phyloP scores from a whole-genome alignment of 2,797 vertebrate species.

The Hylomyscus alleni region DNA sequence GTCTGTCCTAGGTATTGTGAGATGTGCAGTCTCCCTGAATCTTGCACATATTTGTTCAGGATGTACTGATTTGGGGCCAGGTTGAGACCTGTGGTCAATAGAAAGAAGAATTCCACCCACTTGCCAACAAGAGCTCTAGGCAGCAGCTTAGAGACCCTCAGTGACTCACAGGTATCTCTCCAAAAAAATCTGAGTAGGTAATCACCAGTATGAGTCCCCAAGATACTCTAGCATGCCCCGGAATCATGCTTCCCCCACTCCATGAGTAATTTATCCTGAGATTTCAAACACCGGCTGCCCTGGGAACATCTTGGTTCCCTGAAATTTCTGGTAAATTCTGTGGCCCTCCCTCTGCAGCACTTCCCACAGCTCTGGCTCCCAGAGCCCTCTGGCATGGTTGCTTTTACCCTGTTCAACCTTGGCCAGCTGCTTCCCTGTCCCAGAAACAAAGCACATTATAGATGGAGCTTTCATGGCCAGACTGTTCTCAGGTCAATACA shows the following conservation, averaged over 20 bases:
- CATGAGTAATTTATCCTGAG: not conserved
- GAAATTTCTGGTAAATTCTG: not conserved
- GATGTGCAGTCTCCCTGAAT: not conserved
- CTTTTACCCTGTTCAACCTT: not conserved
- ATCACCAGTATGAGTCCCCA: not conserved
- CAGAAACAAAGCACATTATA: not conserved
- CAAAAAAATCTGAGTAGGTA: not conserved
- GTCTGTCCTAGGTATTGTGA: not conserved
- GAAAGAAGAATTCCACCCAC: not conserved
- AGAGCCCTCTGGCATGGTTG: not conserved
- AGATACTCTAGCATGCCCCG: accelerated
- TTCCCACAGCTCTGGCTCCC: not conserved
- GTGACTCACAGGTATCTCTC: not conserved
- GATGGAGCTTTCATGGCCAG: not conserved
- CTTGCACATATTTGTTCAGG: not conserved
- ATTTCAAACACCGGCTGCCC: not conserved
- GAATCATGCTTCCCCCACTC: not conserved
- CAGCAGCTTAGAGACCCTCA: not conserved
- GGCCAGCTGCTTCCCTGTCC: not conserved
- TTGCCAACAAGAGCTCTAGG: not conserved
- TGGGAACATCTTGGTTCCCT: not conserved
- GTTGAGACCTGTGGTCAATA: not conserved
- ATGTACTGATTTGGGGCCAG: not conserved
- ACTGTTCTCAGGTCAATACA: not conserved
- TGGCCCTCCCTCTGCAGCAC: not conserved